Base-by-base conservation (phyloP, 2,113 vertebrate genomes). In the Corapipo altera region DNA sequence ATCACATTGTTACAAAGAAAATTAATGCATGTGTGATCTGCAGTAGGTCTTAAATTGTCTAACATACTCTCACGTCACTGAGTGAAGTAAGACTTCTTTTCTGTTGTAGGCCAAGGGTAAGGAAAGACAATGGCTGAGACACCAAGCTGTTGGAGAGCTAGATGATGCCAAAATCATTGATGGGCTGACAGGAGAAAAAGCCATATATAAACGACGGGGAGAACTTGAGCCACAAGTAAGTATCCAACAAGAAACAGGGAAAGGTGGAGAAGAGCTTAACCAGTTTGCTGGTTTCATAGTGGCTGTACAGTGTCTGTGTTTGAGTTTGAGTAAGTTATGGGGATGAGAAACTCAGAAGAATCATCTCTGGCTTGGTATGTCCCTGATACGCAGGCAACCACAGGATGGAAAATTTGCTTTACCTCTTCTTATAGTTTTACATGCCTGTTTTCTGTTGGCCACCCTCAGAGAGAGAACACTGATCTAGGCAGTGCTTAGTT, bases 151-250 rank as follows among this genome's bases (percentile, higher is more conserved):
- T 74, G 99, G 99, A 80, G 99, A 99, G 61, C 97, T 99, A 46
- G 99, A 99, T 62, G 99, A 99, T 69, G 98, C 99, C 66, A 99
- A 99, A 96, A 99, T 99, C 95, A 99, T 99, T 21, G 99, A 99
- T 46, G 99, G 99, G 4, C 97, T 99, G 93, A 98, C 99, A 4
- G 99, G 99, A 96, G 99, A 99, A 96, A 99, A 99, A 96, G 96
- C 99, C 39, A 98, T 99, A 89, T 99, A 99, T 92, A 99, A 99
- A 96, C 99, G 99, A 52, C 98, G 99, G 48, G 99, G 98, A 87
- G 99, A 99, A 49, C 97, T 98, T 96, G 99, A 99, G 58, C 99
- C 99, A 32, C 99, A 99, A 94, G 99, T 99, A 78, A 97, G 98
- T 94, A 13, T 37, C 30, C 55, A 69, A 12, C 23, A 73, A 28